These are phyloP conservation scores for Agrotis ipsilon DNA, from an alignment of 2,888 invertebrate genomes.

Conservation along the genomic window DNA sequence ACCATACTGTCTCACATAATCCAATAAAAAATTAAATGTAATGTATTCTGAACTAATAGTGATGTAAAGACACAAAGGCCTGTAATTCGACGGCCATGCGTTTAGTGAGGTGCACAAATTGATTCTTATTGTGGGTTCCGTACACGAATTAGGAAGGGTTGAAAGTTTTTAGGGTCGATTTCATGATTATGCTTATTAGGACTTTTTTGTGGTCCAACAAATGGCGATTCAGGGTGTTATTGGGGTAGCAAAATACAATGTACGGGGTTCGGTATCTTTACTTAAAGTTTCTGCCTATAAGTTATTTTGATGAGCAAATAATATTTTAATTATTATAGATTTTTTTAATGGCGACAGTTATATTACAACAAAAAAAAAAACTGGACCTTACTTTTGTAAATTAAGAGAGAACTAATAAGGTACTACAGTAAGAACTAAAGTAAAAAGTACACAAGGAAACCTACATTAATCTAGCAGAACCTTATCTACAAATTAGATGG, in stretches of 20 bases:
- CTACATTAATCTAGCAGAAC: conserved; percentile 11
- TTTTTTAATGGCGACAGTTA: too few species aligned
- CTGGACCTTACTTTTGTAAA: neutral
- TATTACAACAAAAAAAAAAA: neutral
- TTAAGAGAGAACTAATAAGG: too few species aligned
- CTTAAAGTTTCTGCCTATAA: neutral
- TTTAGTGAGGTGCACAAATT: conserved; percentile 84
- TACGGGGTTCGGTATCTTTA: neutral
- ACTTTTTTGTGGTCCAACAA: conserved; percentile 37
- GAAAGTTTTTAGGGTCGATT: conserved; percentile 66
- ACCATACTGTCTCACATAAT: conserved; percentile 25
- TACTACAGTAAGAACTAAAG: too few species aligned
- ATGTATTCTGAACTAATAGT: conserved; percentile 61
- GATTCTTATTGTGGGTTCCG: conserved; percentile 85
- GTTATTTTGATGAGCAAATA: too few species aligned
- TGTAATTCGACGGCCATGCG: conserved; percentile 79
- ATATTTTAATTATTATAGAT: too few species aligned
- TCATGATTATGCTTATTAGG: conserved; percentile 57
- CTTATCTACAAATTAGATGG: conserved; percentile 11
- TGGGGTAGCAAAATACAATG: conserved; percentile 18
- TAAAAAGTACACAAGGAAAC: too few species aligned
- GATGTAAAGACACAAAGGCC: conserved; percentile 73
- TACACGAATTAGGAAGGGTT: conserved; percentile 70
- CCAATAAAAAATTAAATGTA: conserved; percentile 58
- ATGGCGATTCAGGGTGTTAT: conserved; percentile 34